phyloP scores from a whole-genome alignment of 1,140 invertebrate genomes.

The Drosophila truncata region DNA sequence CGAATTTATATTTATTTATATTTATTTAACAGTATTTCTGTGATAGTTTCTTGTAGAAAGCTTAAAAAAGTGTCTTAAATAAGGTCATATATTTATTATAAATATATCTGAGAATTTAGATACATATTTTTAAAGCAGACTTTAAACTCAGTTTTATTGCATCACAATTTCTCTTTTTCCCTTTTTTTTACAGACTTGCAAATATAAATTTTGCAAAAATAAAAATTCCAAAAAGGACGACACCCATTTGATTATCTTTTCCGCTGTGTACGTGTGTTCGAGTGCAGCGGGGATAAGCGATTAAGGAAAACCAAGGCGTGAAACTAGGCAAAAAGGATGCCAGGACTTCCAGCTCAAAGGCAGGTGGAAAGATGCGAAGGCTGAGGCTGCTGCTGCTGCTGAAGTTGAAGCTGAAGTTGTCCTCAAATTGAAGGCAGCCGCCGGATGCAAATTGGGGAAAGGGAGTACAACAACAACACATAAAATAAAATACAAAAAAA shows the following conservation, averaged over 20 bases:
- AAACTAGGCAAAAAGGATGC: constrained; percentile 59
- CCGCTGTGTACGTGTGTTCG: constrained; percentile 2
- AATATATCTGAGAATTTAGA: not conserved
- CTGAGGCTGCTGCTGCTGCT: constrained; percentile 22
- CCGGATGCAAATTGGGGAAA: constrained; percentile 66
- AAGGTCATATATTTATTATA: no score
- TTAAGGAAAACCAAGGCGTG: constrained; percentile 72
- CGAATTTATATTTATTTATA: no score
- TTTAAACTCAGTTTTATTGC: not conserved
- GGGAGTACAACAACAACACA: constrained; percentile 5
- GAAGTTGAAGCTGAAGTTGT: constrained; percentile 61
- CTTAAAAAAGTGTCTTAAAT: no score
- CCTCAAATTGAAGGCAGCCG: constrained; percentile 62
- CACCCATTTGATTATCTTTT: constrained; percentile 14
- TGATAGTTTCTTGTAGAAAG: no score
- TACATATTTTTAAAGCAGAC: not conserved
- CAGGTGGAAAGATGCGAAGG: constrained; percentile 15
- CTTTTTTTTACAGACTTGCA: not conserved
- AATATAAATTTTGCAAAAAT: not conserved
- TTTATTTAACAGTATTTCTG: no score
- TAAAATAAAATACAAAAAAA: not conserved
- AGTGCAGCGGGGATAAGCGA: constrained; percentile 60
- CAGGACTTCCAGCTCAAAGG: constrained; percentile 13
- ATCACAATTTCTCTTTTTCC: no score
- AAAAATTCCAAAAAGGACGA: not conserved